phyloP scores from a whole-genome alignment of 2,888 invertebrate genomes.

The Sphecodes monilicornis region DNA sequence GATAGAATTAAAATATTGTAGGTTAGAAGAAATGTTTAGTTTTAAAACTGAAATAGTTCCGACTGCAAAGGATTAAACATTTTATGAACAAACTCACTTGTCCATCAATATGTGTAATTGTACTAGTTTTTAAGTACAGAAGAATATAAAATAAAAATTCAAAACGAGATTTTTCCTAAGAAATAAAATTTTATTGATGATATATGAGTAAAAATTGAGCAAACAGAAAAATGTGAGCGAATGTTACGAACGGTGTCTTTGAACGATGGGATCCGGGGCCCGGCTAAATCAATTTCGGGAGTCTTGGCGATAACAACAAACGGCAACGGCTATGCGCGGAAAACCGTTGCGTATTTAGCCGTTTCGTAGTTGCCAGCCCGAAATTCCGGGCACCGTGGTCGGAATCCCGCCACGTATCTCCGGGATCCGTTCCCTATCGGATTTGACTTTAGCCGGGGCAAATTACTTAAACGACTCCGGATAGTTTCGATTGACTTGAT shows the following conservation, averaged over 20 bases:
- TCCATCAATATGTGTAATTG: too few species aligned
- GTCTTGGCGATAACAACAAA: not conserved
- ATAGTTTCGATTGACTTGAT: slow-evolving; percentile 55
- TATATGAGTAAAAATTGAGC: not conserved
- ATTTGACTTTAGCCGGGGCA: slow-evolving; percentile 31
- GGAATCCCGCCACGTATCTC: slow-evolving; percentile 23
- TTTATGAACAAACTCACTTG: too few species aligned
- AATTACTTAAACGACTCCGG: slow-evolving; percentile 52
- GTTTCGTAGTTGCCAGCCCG: not conserved
- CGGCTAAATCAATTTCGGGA: not conserved
- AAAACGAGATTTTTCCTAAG: too few species aligned
- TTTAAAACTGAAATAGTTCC: too few species aligned
- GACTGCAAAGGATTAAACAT: too few species aligned
- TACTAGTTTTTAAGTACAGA: not conserved
- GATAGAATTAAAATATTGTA: too few species aligned
- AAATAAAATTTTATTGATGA: too few species aligned
- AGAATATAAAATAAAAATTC: not conserved
- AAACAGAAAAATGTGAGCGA: not conserved
- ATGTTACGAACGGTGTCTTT: not conserved
- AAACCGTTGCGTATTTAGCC: slow-evolving; percentile 1
- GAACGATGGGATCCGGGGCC: not conserved
- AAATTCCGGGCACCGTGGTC: slow-evolving; percentile 9
- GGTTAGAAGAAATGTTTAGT: too few species aligned
- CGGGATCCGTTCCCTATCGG: slow-evolving; percentile 4
- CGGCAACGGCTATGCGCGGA: not conserved